A percentile compares a stretch with the other conserved stretches of the same genome.
phyloP scores from a whole-genome alignment of 2,888 invertebrate species.

The Onchidella celtica region DNA sequence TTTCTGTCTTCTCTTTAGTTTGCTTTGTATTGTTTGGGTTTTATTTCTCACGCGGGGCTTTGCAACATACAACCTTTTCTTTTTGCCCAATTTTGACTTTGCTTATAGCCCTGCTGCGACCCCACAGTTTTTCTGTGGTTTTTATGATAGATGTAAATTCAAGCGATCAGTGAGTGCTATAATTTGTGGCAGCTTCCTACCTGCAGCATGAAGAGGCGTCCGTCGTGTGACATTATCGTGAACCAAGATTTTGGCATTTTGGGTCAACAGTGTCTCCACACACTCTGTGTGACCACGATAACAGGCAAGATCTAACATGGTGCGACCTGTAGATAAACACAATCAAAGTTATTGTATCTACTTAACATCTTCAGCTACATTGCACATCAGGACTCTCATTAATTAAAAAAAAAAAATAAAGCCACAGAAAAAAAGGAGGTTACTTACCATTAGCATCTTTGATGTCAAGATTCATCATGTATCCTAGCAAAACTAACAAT shows the following conservation, averaged over 20 bases:
- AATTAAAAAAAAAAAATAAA: background rate
- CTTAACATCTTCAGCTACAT: background rate
- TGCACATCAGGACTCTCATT: too few relatives aligned
- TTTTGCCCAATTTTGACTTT: too few relatives aligned
- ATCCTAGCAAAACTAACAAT: constrained; percentile 82
- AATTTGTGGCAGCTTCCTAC: too few relatives aligned
- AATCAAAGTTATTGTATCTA: background rate
- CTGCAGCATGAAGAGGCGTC: constrained; percentile 83
- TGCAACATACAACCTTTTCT: too few relatives aligned
- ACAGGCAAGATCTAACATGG: constrained; percentile 84
- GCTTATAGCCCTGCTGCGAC: too few relatives aligned
- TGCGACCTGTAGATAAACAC: constrained; percentile 78
- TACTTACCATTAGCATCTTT: constrained; percentile 82
- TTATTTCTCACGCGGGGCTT: too few relatives aligned
- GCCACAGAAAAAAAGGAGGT: background rate
- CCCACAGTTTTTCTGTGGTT: too few relatives aligned
- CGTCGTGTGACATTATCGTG: constrained; percentile 81
- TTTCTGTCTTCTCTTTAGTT: too few relatives aligned
- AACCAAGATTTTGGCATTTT: constrained; percentile 83
- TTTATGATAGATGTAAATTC: too few relatives aligned
- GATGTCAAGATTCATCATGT: constrained; percentile 83
- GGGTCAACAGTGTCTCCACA: constrained; percentile 83
- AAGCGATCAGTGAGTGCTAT: too few relatives aligned
- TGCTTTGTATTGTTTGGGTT: too few relatives aligned
- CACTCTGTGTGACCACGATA: constrained; percentile 83